Evolutionary conservation across 2,888 invertebrate genomes (phyloP).

Genomic region (Synergus laeviventris): DNA sequence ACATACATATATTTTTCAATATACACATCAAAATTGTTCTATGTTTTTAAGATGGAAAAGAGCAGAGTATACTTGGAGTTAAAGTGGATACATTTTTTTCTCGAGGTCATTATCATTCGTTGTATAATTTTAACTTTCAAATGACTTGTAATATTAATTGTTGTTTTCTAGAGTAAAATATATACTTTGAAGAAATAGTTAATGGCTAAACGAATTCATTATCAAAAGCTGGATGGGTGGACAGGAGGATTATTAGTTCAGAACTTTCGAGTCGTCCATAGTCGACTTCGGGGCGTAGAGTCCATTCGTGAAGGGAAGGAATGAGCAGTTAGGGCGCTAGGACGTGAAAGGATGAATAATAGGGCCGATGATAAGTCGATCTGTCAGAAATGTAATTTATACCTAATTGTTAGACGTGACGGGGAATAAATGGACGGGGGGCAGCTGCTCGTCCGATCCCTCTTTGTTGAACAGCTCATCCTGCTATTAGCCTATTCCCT

Average conservation of each 20-base stretch:
- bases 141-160: slow-evolving; percentile 3
- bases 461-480: not conserved
- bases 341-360: slow-evolving; percentile 56
- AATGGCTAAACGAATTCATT: slow-evolving; percentile 19
- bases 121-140: not conserved
- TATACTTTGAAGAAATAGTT: not conserved
- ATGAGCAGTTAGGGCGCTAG: slow-evolving; percentile 32
- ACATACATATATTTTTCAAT: too few species aligned
- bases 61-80: too few species aligned
- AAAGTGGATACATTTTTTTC: too few species aligned
- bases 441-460: slow-evolving; percentile 49
- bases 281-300: not conserved
- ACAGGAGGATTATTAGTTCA: slow-evolving; percentile 25
- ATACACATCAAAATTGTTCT: too few species aligned
- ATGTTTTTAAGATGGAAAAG: too few species aligned
- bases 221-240: slow-evolving; percentile 15
- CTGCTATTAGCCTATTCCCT: slow-evolving; percentile 6
- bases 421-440: slow-evolving; percentile 54
- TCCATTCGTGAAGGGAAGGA: slow-evolving; percentile 11
- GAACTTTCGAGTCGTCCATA: slow-evolving; percentile 5
- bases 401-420: slow-evolving; percentile 58
- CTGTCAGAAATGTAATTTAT: slow-evolving; percentile 58
- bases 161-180: not conserved
- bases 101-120: not conserved
- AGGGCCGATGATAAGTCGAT: slow-evolving; percentile 58